Conservation (phyloP, 1,140 invertebrate genomes). For the Oppia nitens region DNA sequence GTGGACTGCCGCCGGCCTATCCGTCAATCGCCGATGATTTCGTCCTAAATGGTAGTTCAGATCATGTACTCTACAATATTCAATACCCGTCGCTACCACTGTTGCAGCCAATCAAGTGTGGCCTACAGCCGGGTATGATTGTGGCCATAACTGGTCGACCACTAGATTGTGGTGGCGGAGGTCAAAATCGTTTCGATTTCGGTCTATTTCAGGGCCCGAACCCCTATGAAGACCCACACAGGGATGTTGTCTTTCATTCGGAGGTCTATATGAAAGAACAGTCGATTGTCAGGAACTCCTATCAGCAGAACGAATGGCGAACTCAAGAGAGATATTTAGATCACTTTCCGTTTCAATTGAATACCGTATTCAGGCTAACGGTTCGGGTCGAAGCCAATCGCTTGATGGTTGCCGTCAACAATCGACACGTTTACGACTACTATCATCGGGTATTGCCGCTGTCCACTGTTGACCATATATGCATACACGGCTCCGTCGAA, state of each 20-base stretch:
- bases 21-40: neutral
- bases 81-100: conserved; percentile 7
- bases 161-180: no score
- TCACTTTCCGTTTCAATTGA: conserved; percentile 9
- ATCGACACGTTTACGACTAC: conserved; percentile 3
- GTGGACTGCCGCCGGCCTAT: neutral
- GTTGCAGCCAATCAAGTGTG: conserved; percentile 6
- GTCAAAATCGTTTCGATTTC: conserved; percentile 12
- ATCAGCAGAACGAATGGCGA: conserved; percentile 1
- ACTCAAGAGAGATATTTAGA: neutral
- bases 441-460: conserved; percentile 3
- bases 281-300: conserved; percentile 4
- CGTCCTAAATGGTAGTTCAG: neutral
- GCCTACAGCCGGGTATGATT: conserved; percentile 1
- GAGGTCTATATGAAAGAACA: conserved; percentile 7
- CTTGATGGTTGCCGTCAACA: neutral
- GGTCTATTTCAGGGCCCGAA: conserved; percentile 7
- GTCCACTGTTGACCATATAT: neutral
- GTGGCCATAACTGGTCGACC: conserved; percentile 1
- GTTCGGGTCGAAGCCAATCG: conserved; percentile 10
- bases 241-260: conserved; percentile 6
- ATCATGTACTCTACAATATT: neutral
- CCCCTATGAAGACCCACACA: conserved; percentile 3
- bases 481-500: conserved; percentile 7
- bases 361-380: neutral